A percentile compares a stretch with the other conserved stretches of the same genome.
Evolutionary conservation across 2,113 vertebrate genomes (phyloP).

Genomic region (Spheniscus mendiculus): DNA sequence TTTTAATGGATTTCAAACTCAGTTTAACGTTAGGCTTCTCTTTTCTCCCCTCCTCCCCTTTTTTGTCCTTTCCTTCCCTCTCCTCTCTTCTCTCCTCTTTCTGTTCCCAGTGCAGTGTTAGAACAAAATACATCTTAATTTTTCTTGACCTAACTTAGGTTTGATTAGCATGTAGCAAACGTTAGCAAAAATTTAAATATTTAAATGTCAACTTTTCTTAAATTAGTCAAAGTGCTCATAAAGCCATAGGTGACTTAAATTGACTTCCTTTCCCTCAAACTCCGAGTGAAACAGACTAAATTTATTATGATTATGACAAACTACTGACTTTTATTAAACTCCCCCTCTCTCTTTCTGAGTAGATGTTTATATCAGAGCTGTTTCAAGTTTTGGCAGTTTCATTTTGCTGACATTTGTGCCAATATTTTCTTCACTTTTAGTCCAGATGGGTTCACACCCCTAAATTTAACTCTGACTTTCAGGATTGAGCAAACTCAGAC

Average conservation of each 20-base stretch:
- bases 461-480: slow-evolving; percentile 41
- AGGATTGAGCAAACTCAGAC: slow-evolving; percentile 12
- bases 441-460: slow-evolving; percentile 37
- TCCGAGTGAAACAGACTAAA: not conserved
- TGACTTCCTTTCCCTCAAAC: not conserved
- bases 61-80: not conserved
- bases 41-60: not conserved
- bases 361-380: not conserved
- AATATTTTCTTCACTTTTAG: slow-evolving; percentile 24
- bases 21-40: slow-evolving; percentile 11
- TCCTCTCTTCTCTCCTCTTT: not conserved
- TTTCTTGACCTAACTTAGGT: not conserved
- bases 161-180: not conserved
- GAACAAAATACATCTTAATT: not conserved
- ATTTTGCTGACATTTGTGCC: slow-evolving; percentile 32
- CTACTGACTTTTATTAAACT: not conserved
- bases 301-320: not conserved
- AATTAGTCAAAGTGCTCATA: not conserved
- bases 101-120: not conserved
- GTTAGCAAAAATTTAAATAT: not conserved
- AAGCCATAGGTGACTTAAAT: not conserved
- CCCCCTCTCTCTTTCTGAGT: not conserved
- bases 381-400: slow-evolving; percentile 8
- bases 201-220: not conserved
- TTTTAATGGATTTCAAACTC: slow-evolving; percentile 22